Evolutionary conservation across 2,113 vertebrate species (phyloP).

Genomic region (Callionymus lyra): DNA sequence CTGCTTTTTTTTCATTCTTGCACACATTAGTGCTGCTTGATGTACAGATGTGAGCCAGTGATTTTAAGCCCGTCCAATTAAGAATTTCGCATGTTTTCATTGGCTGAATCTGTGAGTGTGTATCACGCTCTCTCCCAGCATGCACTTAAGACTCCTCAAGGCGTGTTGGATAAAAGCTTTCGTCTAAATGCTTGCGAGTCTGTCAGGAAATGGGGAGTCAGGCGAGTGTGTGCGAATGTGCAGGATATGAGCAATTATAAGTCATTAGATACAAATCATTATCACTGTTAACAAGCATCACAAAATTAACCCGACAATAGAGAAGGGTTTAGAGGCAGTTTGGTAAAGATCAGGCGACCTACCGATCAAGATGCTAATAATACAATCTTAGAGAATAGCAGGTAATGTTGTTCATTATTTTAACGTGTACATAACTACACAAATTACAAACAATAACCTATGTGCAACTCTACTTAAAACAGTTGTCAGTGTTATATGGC

Average conservation of each 20-base stretch:
- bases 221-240: conserved; percentile 31
- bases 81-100: too few species aligned
- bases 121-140: conserved; percentile 8
- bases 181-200: conserved; percentile 34
- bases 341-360: too few species aligned
- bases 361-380: too few species aligned
- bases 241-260: conserved; percentile 36
- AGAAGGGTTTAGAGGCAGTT: not conserved
- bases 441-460: too few species aligned
- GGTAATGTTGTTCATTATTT: too few species aligned
- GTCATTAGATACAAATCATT: conserved; percentile 28
- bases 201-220: conserved; percentile 42
- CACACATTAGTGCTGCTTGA: conserved; percentile 5
- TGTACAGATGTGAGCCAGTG: conserved; percentile 7
- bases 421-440: too few species aligned
- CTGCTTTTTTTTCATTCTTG: not conserved
- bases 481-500: too few species aligned
- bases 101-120: not conserved
- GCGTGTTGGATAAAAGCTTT: conserved; percentile 48
- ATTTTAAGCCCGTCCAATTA: conserved; percentile 17
- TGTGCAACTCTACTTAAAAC: too few species aligned
- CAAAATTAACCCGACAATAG: not conserved
- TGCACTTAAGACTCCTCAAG: conserved; percentile 49
- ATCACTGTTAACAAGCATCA: conserved; percentile 8
- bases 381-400: too few species aligned